Conservation (phyloP, 1,140 invertebrate genomes). For the Glossosoma conforme region DNA sequence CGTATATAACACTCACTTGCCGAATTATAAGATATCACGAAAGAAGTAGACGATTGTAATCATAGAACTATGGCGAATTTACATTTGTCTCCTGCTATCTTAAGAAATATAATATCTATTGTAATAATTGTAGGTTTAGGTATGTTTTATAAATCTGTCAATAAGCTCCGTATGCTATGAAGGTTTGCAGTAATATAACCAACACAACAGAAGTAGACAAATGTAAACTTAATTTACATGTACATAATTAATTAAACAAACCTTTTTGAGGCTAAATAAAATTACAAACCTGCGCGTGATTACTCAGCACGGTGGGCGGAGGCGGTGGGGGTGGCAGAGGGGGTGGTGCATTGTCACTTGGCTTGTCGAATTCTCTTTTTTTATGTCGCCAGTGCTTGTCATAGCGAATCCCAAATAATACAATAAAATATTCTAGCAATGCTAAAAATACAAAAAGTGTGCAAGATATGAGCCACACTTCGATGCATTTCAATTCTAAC, state of each 20-base stretch:
- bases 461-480: constrained; percentile 68
- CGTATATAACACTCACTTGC: too few species aligned
- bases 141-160: too few species aligned
- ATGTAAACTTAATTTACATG: too few species aligned
- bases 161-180: too few species aligned
- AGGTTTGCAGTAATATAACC: too few species aligned
- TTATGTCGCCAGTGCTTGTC: constrained; percentile 56
- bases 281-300: constrained; percentile 45
- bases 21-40: too few species aligned
- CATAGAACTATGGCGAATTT: too few species aligned
- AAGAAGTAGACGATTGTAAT: too few species aligned
- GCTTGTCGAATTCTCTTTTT: constrained; percentile 44
- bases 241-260: not conserved
- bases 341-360: constrained; percentile 31
- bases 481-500: constrained; percentile 63
- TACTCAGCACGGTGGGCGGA: constrained; percentile 38
- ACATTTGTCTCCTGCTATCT: too few species aligned
- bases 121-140: too few species aligned
- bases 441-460: constrained; percentile 68
- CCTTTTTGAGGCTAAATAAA: not conserved
- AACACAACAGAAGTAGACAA: too few species aligned
- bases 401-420: constrained; percentile 58
- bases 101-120: too few species aligned
- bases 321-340: constrained; percentile 41
- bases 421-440: constrained; percentile 67